Evolutionary conservation across 2,797 vertebrate species (phyloP).

Genomic region (Sebastiscus albofasciatus): DNA sequence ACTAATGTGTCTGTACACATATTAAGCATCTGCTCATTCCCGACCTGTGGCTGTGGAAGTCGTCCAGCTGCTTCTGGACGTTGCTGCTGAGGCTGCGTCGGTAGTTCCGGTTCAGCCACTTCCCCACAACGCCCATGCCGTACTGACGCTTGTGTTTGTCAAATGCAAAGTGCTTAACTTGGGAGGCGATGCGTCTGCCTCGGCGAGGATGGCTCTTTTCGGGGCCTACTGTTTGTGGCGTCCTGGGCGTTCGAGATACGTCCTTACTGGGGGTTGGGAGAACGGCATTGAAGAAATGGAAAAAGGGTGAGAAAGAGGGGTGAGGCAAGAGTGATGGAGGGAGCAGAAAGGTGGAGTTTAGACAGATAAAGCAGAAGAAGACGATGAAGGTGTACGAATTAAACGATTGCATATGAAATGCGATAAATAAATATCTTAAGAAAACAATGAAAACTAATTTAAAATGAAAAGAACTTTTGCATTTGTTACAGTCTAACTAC

Average conservation of each 20-base stretch:
- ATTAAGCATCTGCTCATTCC: slow-evolving; percentile 17
- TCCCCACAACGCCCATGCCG: slow-evolving; percentile 94
- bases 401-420: neutral
- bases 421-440: neutral
- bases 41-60: slow-evolving; percentile 94
- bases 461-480: neutral
- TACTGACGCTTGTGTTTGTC: slow-evolving; percentile 92
- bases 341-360: neutral
- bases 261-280: slow-evolving; percentile 77
- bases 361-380: neutral
- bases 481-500: neutral
- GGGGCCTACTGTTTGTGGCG: accelerated
- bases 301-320: neutral
- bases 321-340: neutral
- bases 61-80: slow-evolving; percentile 92
- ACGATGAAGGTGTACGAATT: neutral
- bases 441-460: neutral
- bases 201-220: slow-evolving; percentile 66
- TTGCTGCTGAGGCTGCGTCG: slow-evolving; percentile 93
- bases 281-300: neutral
- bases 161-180: slow-evolving; percentile 94
- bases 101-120: slow-evolving; percentile 93
- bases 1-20: neutral
- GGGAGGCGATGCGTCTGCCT: slow-evolving; percentile 90
- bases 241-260: slow-evolving; percentile 35